Evolutionary conservation across 2,888 invertebrate species (phyloP).

Genomic region (Xanthorhoe spadicearia): DNA sequence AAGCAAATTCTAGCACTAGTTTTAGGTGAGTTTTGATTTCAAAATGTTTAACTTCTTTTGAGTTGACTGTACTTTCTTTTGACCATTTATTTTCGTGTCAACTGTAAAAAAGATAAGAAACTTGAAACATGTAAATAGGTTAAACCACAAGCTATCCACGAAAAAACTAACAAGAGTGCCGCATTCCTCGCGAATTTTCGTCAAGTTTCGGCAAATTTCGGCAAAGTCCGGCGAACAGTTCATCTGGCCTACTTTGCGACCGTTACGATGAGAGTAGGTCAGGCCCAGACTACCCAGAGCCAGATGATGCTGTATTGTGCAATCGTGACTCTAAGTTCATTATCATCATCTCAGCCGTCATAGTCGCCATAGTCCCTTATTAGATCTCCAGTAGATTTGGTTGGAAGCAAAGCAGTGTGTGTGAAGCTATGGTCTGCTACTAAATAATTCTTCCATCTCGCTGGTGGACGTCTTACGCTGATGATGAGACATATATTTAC

Average conservation of each 20-base stretch:
- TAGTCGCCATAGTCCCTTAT: no score
- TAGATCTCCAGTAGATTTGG: no score
- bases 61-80: not conserved
- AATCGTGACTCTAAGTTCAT: constrained; percentile 40
- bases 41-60: no score
- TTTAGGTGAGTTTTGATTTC: no score
- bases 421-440: no score
- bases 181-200: constrained; percentile 33
- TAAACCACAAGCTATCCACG: constrained; percentile 25
- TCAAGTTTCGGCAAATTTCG: constrained; percentile 37
- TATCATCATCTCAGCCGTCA: no score
- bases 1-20: no score
- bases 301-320: no score
- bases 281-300: constrained; percentile 17
- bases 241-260: constrained; percentile 41
- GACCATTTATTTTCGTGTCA: not conserved
- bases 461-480: no score
- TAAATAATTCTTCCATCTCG: no score
- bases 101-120: constrained; percentile 22
- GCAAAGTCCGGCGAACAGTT: constrained; percentile 34
- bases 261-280: constrained; percentile 43
- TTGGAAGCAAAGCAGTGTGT: no score
- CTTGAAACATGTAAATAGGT: constrained; percentile 20
- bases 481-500: no score
- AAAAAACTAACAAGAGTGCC: constrained; percentile 35